Evolutionary conservation across 2,888 invertebrate species (phyloP).

Genomic region (Latrodectus elegans): DNA sequence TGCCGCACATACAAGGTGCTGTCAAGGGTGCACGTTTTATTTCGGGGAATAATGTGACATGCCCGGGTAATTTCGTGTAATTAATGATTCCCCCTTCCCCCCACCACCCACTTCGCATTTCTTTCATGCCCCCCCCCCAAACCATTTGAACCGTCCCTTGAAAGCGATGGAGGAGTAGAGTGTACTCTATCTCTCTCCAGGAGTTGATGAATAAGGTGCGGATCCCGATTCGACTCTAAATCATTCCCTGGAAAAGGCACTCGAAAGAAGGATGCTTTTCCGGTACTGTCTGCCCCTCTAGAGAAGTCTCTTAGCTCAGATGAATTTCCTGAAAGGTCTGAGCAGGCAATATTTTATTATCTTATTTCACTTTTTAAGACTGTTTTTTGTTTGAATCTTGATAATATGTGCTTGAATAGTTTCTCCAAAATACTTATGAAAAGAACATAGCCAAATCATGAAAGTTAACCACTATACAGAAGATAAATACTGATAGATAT

Average conservation of each 20-base stretch:
- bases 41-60: conserved; percentile 54
- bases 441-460: no score
- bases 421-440: no score
- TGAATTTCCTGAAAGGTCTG: neutral
- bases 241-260: conserved; percentile 19
- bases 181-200: neutral
- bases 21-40: conserved; percentile 45
- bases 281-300: neutral
- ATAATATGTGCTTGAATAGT: no score
- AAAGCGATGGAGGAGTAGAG: neutral
- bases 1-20: conserved; percentile 17
- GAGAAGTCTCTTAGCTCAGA: conserved; percentile 1
- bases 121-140: neutral
- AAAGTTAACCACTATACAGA: no score
- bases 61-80: conserved; percentile 60
- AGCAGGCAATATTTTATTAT: no score
- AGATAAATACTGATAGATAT: no score
- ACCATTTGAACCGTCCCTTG: neutral
- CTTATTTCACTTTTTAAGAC: no score
- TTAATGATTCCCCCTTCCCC: conserved; percentile 45
- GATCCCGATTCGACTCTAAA: conserved; percentile 47
- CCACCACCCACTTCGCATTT: neutral
- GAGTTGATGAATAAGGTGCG: conserved; percentile 47
- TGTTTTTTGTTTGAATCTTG: no score
- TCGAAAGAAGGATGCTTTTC: conserved; percentile 4